phyloP scores from a whole-genome alignment of 2,113 vertebrate genomes.

The Pseudolaguvia tuberculata region DNA sequence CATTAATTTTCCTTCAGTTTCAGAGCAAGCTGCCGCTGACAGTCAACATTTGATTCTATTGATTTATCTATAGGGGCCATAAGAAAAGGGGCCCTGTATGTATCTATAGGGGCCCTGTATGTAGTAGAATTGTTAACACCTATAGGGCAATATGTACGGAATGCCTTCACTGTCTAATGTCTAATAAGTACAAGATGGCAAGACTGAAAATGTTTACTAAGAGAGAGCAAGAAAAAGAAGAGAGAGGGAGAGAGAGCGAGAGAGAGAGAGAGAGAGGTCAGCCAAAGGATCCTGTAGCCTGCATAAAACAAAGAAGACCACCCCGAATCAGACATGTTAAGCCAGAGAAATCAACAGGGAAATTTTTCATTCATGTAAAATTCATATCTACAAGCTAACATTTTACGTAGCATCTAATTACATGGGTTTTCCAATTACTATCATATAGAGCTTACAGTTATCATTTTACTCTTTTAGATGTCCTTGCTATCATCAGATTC shows the following conservation, averaged over 20 bases:
- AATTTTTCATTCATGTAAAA: slow-evolving; percentile 1
- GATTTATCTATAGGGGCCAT: no score
- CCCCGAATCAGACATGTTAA: slow-evolving; percentile 25
- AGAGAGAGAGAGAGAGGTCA: slow-evolving; percentile 19
- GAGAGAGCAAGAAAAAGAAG: not conserved
- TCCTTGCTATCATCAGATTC: not conserved
- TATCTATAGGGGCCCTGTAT: no score
- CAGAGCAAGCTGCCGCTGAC: no score
- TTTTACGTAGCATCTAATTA: not conserved
- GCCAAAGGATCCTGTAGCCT: slow-evolving; percentile 31
- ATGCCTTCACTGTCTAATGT: not conserved
- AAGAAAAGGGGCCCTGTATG: no score
- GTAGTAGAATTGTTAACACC: not conserved
- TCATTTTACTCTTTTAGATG: not conserved
- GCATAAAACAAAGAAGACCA: slow-evolving; percentile 31
- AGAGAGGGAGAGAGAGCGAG: slow-evolving; percentile 1
- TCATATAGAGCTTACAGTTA: slow-evolving; percentile 1
- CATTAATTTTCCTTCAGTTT: no score
- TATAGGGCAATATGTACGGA: not conserved
- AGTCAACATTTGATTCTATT: no score
- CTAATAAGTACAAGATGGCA: not conserved
- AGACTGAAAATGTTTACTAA: slow-evolving; percentile 23
- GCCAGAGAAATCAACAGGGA: slow-evolving; percentile 23
- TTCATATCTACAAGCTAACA: slow-evolving; percentile 5
- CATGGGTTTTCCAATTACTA: slow-evolving; percentile 3